Percentiles rank a stretch among this genome's conserved stretches.
phyloP scores from a whole-genome alignment of 2,888 invertebrate genomes.

The Oscheius sp. region DNA sequence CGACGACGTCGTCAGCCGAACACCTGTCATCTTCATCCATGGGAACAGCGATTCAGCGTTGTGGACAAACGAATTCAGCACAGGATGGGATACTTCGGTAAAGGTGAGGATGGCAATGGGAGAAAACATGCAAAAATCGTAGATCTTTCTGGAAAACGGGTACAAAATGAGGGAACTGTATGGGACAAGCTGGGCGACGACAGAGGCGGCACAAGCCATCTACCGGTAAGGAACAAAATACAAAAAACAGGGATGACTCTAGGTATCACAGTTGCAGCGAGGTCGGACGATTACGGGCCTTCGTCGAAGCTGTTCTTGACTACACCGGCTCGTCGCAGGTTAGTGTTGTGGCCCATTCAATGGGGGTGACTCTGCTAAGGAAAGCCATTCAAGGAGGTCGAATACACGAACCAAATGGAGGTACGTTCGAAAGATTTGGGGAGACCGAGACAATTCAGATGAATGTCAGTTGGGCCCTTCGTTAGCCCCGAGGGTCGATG shows the following conservation, averaged over 20 bases:
- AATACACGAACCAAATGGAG: constrained; percentile 48
- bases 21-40: constrained; percentile 21
- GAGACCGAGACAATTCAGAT: background rate
- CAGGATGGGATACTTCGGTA: constrained; percentile 15
- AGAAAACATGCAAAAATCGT: background rate
- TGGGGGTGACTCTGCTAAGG: constrained; percentile 63
- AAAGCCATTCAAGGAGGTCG: constrained; percentile 60
- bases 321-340: constrained; percentile 57
- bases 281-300: constrained; percentile 49
- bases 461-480: constrained; percentile 54
- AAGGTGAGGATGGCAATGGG: background rate
- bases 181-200: constrained; percentile 64
- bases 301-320: constrained; percentile 59
- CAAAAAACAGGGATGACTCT: background rate
- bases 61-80: constrained; percentile 6
- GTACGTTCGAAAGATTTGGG: background rate
- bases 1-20: background rate
- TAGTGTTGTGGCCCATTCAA: constrained; percentile 62
- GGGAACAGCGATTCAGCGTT: constrained; percentile 21
- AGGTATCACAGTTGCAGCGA: constrained; percentile 58
- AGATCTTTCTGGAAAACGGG: constrained; percentile 46
- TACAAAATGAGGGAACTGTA: constrained; percentile 59
- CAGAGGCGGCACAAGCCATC: constrained; percentile 40
- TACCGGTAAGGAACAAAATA: constrained; percentile 1
- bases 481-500: constrained; percentile 46